A percentile compares a stretch with the other conserved stretches of the same genome.
phyloP scores from a whole-genome alignment of 2,888 invertebrate genomes.

The Muschampia staudingeri region DNA sequence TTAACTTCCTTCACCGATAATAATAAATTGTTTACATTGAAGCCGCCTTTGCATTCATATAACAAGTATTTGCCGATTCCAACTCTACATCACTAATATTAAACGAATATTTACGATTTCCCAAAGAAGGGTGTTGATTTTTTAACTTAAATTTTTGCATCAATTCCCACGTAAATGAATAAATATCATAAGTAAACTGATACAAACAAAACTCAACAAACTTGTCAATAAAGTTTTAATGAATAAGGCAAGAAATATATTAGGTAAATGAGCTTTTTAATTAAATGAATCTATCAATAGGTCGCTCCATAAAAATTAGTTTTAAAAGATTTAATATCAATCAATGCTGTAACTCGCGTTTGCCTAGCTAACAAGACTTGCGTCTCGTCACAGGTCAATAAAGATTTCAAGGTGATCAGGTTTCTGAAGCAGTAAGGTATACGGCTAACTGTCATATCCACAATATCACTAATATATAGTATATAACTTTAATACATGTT shows the following conservation, averaged over 20 bases:
- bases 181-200: too few species aligned
- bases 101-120: too few species aligned
- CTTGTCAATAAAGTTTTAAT: too few species aligned
- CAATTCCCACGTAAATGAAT: too few species aligned
- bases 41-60: too few species aligned
- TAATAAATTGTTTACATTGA: too few species aligned
- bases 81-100: too few species aligned
- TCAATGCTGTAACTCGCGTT: neutral
- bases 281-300: neutral
- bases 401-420: slow-evolving; percentile 84
- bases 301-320: neutral
- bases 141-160: too few species aligned
- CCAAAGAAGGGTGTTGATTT: too few species aligned
- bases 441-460: slow-evolving; percentile 31
- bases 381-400: slow-evolving; percentile 79
- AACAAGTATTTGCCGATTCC: too few species aligned
- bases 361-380: slow-evolving; percentile 58
- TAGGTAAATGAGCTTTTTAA: neutral
- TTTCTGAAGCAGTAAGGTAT: slow-evolving; percentile 72
- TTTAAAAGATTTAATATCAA: slow-evolving; percentile 15
- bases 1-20: too few species aligned
- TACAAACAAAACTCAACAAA: too few species aligned
- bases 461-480: slow-evolving; percentile 20
- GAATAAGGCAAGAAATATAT: neutral
- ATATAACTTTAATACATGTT: slow-evolving; percentile 29